Evolutionary conservation across 2,797 vertebrate genomes (phyloP), one percentile per base, ranked within the genome.

Genomic region (Acanthopagrus latus): DNA sequence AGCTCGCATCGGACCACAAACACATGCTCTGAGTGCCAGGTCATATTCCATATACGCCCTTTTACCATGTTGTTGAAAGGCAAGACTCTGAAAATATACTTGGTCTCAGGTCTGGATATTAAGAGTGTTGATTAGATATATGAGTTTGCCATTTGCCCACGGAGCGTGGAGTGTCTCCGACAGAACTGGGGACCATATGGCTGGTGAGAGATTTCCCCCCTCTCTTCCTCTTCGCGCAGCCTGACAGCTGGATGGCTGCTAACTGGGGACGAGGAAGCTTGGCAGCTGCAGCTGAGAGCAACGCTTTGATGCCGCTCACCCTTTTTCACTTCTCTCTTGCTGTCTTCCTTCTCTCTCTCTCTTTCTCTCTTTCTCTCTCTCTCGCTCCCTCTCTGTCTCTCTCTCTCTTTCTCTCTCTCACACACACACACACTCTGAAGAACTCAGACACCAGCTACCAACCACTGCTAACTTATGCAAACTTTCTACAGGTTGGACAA

Each of bases 111-210:
- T 94, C 93, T 94, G 92, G 93, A 94, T 95, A 95, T 95, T 95
- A 95, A 92, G 90, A 92, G 93, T 90, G 94, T 93, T 93, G 94
- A 95, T 95, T 95, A 95, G 94, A 94, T 94, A 94, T 95, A 95
- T 92, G 94, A 95, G 93, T 95, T 95, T 94, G 95, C 94, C 94
- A 94, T 96, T 96, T 95, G 95, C 95, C 94, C 95, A 94, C 90
- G 85, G 95, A 94, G 94, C 93, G 89, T 92, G 90, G 92, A 94
- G 93, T 92, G 93, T 95, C 94, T 93, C 91, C 86, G 93, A 94
- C 94, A 94, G 95, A 95, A 96, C 96, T 95, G 94, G 91, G 92
- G 90, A 95, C 97, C 97, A 98, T 97, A 97, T 98, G 97, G 98
- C 95, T 96, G 96, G 95, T 97, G 96, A 96, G 96, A 96, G 95